Conservation (phyloP, 2,113 vertebrate species). For the Pangasianodon hypophthalmus region DNA sequence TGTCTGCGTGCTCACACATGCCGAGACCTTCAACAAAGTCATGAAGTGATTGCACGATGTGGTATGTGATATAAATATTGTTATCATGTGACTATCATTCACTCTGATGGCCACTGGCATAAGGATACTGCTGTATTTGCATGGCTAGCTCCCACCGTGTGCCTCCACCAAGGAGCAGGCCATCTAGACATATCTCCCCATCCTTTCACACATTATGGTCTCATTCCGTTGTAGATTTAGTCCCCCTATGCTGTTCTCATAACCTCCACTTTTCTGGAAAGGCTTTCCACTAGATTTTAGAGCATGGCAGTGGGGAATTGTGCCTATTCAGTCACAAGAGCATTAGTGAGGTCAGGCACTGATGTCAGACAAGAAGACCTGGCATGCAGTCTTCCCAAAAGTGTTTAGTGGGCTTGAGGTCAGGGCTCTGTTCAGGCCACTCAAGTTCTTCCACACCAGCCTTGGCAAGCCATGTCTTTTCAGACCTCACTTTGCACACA, state of each 20-base stretch:
- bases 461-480: not conserved
- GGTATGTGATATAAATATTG: not conserved
- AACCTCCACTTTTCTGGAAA: not conserved
- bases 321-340: not conserved
- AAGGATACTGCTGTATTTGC: not conserved
- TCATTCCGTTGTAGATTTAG: not conserved
- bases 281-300: not conserved
- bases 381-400: not conserved
- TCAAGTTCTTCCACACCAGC: not conserved
- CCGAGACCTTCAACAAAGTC: not conserved
- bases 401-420: not conserved
- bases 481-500: not conserved
- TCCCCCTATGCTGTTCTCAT: not conserved
- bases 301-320: not conserved
- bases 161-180: not conserved
- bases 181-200: not conserved
- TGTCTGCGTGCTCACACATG: not conserved
- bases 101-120: not conserved
- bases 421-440: not conserved
- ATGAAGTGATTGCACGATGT: not conserved
- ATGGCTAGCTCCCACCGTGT: not conserved
- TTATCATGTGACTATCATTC: not conserved
- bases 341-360: not conserved
- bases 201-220: not conserved
- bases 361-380: not conserved